A percentile compares a stretch with the other conserved stretches of the same genome.
These are phyloP conservation scores for Ochropleura plecta DNA, from an alignment of 2,888 invertebrate species.

Conservation along the genomic window DNA sequence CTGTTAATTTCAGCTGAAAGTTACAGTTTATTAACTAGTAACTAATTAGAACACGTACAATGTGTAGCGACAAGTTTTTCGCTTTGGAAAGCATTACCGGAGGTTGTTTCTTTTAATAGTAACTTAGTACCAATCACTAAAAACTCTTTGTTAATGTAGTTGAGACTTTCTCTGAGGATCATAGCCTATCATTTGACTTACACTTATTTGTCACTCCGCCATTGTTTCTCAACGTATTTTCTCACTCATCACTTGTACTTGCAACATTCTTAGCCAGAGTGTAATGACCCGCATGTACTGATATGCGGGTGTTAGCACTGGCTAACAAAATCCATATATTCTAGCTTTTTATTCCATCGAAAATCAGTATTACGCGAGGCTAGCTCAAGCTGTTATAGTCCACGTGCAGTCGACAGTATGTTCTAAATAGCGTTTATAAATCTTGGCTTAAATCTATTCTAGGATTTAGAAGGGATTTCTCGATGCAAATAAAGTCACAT, in stretches of 20 bases:
- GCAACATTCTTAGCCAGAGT: background rate
- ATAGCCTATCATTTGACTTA: background rate
- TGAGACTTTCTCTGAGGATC: background rate
- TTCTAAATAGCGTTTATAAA: background rate
- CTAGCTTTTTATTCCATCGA: background rate
- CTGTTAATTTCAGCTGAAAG: conserved; percentile 18
- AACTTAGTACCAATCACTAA: background rate
- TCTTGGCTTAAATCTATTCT: background rate
- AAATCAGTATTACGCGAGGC: background rate
- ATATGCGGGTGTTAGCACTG: too few species aligned
- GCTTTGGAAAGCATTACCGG: background rate
- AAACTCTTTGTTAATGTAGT: too few species aligned
- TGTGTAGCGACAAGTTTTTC: background rate
- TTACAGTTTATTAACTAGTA: conserved; percentile 25
- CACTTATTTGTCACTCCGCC: too few species aligned
- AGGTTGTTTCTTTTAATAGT: background rate
- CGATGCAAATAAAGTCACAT: background rate
- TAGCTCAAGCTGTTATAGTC: background rate
- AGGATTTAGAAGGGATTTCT: too few species aligned
- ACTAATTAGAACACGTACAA: conserved; percentile 2
- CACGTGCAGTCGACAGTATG: background rate
- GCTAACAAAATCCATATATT: background rate
- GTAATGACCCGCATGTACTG: background rate
- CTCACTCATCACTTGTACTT: too few species aligned
- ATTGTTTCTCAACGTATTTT: too few species aligned